A percentile compares a stretch with the other conserved stretches of the same genome.
phyloP scores from a whole-genome alignment of 2,113 vertebrate genomes.

The Chamaea fasciata region DNA sequence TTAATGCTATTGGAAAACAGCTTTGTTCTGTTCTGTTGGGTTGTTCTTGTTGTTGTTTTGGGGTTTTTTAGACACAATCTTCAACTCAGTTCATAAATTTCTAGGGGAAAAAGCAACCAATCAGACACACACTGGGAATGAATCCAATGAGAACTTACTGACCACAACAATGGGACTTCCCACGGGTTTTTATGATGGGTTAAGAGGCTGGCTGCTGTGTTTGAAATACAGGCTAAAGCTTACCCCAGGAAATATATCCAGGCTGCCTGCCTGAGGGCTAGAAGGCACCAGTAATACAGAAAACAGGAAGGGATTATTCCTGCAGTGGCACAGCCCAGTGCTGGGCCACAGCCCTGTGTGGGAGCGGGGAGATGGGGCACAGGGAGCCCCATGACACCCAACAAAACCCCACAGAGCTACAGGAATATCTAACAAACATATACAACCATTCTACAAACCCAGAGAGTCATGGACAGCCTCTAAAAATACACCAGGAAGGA shows the following conservation, averaged over 20 bases:
- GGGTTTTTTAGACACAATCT: neutral
- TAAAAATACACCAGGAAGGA: neutral
- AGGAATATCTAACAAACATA: neutral
- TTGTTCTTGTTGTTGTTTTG: neutral
- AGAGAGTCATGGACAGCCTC: neutral
- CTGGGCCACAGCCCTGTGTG: neutral
- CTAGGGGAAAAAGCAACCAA: neutral
- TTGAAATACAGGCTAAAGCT: neutral
- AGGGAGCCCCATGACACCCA: neutral
- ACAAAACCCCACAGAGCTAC: neutral
- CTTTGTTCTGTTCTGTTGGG: neutral
- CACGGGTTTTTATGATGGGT: neutral
- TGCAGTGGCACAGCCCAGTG: neutral
- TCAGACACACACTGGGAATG: neutral
- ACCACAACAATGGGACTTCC: neutral
- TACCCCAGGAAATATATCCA: neutral
- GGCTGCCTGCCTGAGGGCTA: neutral
- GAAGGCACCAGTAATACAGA: neutral
- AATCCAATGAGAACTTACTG: neutral
- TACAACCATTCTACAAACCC: neutral
- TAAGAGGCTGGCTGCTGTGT: neutral
- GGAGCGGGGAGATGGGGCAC: neutral
- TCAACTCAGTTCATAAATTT: neutral
- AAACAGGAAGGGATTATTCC: neutral
- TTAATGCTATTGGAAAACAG: constrained; percentile 17